Evolutionary conservation across 2,113 vertebrate genomes (phyloP), one percentile per base, ranked within the genome.

Genomic region (Nestor notabilis): DNA sequence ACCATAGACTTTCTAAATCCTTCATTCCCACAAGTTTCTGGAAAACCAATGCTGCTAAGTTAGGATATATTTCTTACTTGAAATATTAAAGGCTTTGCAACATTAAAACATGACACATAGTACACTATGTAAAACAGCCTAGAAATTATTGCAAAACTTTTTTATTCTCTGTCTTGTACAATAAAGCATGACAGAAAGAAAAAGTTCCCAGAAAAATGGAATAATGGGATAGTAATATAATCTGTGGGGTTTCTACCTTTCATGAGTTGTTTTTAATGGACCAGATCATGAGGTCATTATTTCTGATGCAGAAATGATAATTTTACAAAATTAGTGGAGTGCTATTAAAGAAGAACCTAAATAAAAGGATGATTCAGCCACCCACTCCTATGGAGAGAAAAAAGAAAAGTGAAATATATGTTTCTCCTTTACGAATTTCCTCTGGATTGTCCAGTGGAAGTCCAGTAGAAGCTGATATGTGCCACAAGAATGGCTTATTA

Each of bases 1-100:
- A 79, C 71, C n/a, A 64, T 9, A 81, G 61, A 74, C 83, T 90
- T 97, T 77, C 31, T 56, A 95, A 91, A 92, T 87, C 58, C 61
- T 89, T 93, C 43, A 25, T 70, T 93, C 65, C 83, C 52, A 70
- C 37, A 86, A 79, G 75, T 74, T 97, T 49, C 66, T 94, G 85
- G 78, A 93, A 96, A 37, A 41, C 29, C 37, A 33, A 11, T 50
- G 43, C 12, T 91, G 24, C 72, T 92, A 89, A 89, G 52, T 60
- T 81, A 80, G 90, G 46, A 86, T 61, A 78, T 44, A 39, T 74
- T 91, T 81, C 56, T 94, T 81, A 33, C 85, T 91, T 90, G 52
- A 91, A 76, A 78, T 60, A 82, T 95, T 91, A 96, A 93, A 93
- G 53, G 81, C 87, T 94, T 77, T 89, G 44, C 84, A 81, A 92